Evolutionary conservation across 2,888 invertebrate genomes (phyloP), one percentile per base, ranked within the genome.

Genomic region (Sepiola atlantica): DNA sequence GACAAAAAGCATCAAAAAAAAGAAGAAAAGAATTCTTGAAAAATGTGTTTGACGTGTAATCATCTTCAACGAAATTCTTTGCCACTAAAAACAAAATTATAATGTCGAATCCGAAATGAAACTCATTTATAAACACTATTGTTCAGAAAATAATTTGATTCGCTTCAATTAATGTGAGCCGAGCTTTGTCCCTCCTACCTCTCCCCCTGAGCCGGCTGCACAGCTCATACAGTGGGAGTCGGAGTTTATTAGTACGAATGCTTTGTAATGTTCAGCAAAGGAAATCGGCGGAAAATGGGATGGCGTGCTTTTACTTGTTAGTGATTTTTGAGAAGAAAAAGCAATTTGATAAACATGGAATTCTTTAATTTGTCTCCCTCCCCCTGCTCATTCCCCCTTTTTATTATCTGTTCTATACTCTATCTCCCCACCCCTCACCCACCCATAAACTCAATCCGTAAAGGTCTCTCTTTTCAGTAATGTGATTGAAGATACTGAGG

Each of bases 271-370:
- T 77, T 77, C 32, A 4, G 77, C 77, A 77, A 77, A 77, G 77
- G 77, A 77, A 77, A n/a, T 77, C 32, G 32, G 77, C 45, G n/a
- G 32, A 77, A n/a, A 77, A 32, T n/a, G 32, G 45, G n/a, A 32
- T 14, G 77, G 77, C 2, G 32, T 77, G 14, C 32, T 32, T 14
- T 77, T 77, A 77, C 14, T 77, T 77, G 77, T n/a, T 32, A 32
- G 77, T 77, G 77, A 77, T 77, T 77, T 77, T 77, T n/a, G 32
- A 77, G 77, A 77, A 77, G 77, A 77, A 77, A 77, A 77, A 77
- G 77, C 77, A 77, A 77, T 77, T 77, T 77, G 77, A 77, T 77
- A 77, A 77, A 77, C n/a, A n/a, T 77, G 28, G 77, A 77, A 77
- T 45, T 45, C 77, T 77, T 77, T 77, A 77, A 77, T 77, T 77